Evolutionary conservation across 2,797 vertebrate genomes (phyloP).

Genomic region (Momotus momota): DNA sequence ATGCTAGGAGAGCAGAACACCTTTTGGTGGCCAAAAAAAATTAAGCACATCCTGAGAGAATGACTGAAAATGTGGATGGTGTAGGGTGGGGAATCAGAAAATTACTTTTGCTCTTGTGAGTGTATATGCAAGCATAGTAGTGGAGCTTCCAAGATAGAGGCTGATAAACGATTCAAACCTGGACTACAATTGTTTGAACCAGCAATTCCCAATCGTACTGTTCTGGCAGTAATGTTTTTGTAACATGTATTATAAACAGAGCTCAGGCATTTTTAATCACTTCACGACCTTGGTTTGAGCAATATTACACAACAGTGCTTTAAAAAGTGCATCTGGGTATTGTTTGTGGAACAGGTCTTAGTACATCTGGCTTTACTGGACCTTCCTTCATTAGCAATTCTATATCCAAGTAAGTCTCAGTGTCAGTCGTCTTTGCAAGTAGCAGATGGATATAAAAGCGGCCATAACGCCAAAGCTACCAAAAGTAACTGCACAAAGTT

Average conservation of each 20-base stretch:
- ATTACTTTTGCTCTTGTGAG: not conserved
- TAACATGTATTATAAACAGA: not conserved
- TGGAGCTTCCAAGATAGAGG: not conserved
- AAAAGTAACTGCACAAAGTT: not conserved
- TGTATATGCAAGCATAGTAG: not conserved
- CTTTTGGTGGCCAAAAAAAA: not conserved
- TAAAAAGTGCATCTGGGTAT: not conserved
- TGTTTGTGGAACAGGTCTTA: not conserved
- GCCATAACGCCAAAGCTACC: not conserved
- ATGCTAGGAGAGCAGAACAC: not conserved
- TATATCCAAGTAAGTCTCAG: not conserved
- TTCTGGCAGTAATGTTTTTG: conserved; percentile 17
- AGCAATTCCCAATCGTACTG: not conserved
- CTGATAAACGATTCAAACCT: not conserved
- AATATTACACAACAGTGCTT: not conserved
- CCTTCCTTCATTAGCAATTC: not conserved
- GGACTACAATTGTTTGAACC: not conserved
- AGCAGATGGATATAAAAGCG: not conserved
- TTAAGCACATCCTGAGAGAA: not conserved
- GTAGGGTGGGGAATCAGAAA: not conserved
- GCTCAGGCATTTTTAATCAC: not conserved
- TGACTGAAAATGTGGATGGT: not conserved
- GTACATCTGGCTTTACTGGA: not conserved
- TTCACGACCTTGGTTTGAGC: not conserved
- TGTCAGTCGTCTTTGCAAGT: not conserved